Evolutionary conservation across 2,888 invertebrate species (phyloP).

Genomic region (Calliopum simillimum): DNA sequence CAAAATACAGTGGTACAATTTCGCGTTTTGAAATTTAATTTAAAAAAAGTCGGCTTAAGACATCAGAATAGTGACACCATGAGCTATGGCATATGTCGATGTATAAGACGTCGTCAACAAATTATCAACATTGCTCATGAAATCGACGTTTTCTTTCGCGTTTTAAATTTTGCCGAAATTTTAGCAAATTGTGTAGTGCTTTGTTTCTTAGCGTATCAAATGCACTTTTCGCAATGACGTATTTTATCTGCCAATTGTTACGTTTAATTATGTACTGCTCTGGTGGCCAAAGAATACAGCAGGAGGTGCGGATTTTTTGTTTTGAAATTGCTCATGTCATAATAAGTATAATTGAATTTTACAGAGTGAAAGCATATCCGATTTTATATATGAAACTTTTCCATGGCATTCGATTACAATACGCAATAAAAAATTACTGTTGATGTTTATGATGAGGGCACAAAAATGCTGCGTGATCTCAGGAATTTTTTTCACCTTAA

Average conservation of each 20-base stretch:
- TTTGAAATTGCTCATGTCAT: no score
- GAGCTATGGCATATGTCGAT: slow-evolving; percentile 22
- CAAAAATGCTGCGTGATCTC: slow-evolving; percentile 13
- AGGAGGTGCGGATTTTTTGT: slow-evolving; percentile 34
- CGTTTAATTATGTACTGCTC: slow-evolving; percentile 45
- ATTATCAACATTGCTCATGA: slow-evolving; percentile 17
- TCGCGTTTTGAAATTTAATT: slow-evolving; percentile 40
- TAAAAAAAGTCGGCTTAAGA: slow-evolving; percentile 15
- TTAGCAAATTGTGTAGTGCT: slow-evolving; percentile 38
- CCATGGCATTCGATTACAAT: slow-evolving; percentile 42
- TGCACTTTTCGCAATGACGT: slow-evolving; percentile 31
- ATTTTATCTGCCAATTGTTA: slow-evolving; percentile 38
- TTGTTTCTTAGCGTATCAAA: slow-evolving; percentile 39
- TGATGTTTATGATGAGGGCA: slow-evolving; percentile 41
- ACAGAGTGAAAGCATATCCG: slow-evolving; percentile 35
- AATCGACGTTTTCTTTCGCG: slow-evolving; percentile 37
- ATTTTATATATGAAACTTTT: slow-evolving; percentile 39
- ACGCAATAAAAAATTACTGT: slow-evolving; percentile 33
- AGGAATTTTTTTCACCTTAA: slow-evolving; percentile 19
- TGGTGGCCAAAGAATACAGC: slow-evolving; percentile 43
- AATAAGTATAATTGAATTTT: not conserved
- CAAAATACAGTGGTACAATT: slow-evolving; percentile 43
- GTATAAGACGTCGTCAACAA: slow-evolving; percentile 38
- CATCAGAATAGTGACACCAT: not conserved
- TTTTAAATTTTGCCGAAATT: slow-evolving; percentile 41